phyloP scores from a whole-genome alignment of 2,888 invertebrate genomes.

The Platynereis dumerilii region DNA sequence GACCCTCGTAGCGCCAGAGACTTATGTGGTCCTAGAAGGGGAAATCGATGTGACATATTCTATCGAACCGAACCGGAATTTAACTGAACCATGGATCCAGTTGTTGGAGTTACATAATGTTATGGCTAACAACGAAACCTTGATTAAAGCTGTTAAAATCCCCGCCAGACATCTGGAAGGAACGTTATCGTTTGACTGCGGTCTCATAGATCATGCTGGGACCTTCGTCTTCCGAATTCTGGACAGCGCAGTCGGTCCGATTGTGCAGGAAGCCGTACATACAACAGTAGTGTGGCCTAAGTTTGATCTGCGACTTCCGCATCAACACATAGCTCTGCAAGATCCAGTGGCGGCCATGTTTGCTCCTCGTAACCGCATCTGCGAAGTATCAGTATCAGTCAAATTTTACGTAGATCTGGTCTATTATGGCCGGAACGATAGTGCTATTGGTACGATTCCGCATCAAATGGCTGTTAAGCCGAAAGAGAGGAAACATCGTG shows the following conservation, averaged over 20 bases:
- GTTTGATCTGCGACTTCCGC: conserved; percentile 14
- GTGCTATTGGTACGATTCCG: too few relatives aligned
- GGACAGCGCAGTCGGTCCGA: conserved; percentile 19
- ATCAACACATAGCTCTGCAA: conserved; percentile 15
- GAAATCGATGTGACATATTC: too few relatives aligned
- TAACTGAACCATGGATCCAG: too few relatives aligned
- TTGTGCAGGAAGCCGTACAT: conserved; percentile 13
- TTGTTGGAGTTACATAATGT: too few relatives aligned
- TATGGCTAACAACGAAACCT: conserved; percentile 6
- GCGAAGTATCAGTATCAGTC: conserved; percentile 30
- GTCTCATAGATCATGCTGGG: conserved; percentile 52
- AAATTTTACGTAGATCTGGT: conserved; percentile 35
- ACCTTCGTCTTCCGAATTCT: conserved; percentile 44
- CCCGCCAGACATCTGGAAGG: conserved; percentile 36
- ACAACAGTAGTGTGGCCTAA: conserved; percentile 22
- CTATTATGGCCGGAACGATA: conserved; percentile 28
- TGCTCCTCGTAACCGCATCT: conserved; percentile 8
- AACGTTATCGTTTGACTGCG: conserved; percentile 47
- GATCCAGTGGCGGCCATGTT: conserved; percentile 18
- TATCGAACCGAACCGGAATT: too few relatives aligned
- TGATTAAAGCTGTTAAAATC: conserved; percentile 41
- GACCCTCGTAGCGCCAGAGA: too few relatives aligned
- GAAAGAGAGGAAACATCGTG: neutral
- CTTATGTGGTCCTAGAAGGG: too few relatives aligned
- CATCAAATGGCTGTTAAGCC: neutral